Evolutionary conservation across 2,888 invertebrate genomes (phyloP).

Genomic region (Thera obeliscata): DNA sequence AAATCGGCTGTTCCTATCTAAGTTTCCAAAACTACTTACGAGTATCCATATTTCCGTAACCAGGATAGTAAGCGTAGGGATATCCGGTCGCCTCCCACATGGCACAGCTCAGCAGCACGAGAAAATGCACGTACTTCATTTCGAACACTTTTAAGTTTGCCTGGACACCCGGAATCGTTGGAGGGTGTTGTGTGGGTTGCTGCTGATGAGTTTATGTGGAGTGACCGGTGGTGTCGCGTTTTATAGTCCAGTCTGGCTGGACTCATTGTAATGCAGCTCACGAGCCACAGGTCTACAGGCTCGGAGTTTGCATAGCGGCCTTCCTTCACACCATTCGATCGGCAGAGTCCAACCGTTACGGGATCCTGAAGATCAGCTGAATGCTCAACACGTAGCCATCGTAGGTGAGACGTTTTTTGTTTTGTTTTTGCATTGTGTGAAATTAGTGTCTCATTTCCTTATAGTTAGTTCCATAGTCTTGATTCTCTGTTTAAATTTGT

Average conservation of each 20-base stretch:
- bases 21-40: constrained; percentile 57
- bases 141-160: constrained; percentile 42
- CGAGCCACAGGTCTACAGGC: constrained; percentile 42
- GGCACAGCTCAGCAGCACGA: constrained; percentile 61
- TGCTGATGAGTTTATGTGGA: constrained; percentile 63
- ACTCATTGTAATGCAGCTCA: constrained; percentile 75
- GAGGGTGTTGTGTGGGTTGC: constrained; percentile 60
- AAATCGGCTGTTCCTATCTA: background rate
- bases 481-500: no score
- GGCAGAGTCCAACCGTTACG: constrained; percentile 71
- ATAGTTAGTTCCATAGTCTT: no score
- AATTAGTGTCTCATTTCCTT: constrained; percentile 34
- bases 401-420: constrained; percentile 60
- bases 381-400: constrained; percentile 65
- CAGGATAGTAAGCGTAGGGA: constrained; percentile 72
- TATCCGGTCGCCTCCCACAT: constrained; percentile 64
- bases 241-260: constrained; percentile 71
- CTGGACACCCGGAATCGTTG: constrained; percentile 46
- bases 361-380: constrained; percentile 59
- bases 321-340: constrained; percentile 69
- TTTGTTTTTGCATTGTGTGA: constrained; percentile 51
- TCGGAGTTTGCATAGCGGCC: constrained; percentile 55
- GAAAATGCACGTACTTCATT: constrained; percentile 60
- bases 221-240: constrained; percentile 57
- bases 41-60: constrained; percentile 73